Conservation (phyloP, 1,140 invertebrate species). For the Uloborus diversus region DNA sequence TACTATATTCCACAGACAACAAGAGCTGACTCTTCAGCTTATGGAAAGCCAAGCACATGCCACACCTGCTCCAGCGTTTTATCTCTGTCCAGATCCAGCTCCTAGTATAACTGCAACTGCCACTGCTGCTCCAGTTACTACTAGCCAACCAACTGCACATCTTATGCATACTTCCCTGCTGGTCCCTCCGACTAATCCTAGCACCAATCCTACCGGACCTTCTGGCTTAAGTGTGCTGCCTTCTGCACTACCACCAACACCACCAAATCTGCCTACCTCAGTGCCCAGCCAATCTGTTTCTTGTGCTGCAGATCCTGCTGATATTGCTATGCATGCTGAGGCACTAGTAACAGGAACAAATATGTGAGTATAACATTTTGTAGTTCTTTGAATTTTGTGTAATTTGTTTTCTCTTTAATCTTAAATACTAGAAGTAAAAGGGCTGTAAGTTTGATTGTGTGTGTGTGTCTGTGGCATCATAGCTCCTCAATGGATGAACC, state of each 20-base stretch:
- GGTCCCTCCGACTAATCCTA: slow-evolving; percentile 29
- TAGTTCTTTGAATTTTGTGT: not conserved
- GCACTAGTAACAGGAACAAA: slow-evolving; percentile 40
- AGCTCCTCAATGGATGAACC: too few relatives aligned
- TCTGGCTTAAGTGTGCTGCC: slow-evolving; percentile 16
- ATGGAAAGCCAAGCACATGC: slow-evolving; percentile 53
- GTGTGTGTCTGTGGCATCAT: too few relatives aligned
- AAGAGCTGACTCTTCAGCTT: slow-evolving; percentile 52
- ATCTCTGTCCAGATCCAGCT: slow-evolving; percentile 43
- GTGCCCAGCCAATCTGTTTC: slow-evolving; percentile 60
- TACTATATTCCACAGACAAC: too few relatives aligned
- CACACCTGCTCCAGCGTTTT: slow-evolving; percentile 56
- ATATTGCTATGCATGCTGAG: slow-evolving; percentile 50
- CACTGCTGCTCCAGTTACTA: slow-evolving; percentile 34
- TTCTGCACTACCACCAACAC: slow-evolving; percentile 22
- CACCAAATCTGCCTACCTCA: slow-evolving; percentile 57
- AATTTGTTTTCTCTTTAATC: not conserved
- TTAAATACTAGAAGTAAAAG: too few relatives aligned
- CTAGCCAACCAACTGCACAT: slow-evolving; percentile 27
- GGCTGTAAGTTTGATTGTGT: too few relatives aligned
- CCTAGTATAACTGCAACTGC: slow-evolving; percentile 30
- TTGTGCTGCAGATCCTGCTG: slow-evolving; percentile 45
- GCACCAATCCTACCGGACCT: slow-evolving; percentile 11
- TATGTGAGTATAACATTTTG: slow-evolving; percentile 26
- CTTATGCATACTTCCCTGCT: slow-evolving; percentile 33